Conservation (phyloP, 2,888 invertebrate genomes). For the Scrobipalpa atriplicella region DNA sequence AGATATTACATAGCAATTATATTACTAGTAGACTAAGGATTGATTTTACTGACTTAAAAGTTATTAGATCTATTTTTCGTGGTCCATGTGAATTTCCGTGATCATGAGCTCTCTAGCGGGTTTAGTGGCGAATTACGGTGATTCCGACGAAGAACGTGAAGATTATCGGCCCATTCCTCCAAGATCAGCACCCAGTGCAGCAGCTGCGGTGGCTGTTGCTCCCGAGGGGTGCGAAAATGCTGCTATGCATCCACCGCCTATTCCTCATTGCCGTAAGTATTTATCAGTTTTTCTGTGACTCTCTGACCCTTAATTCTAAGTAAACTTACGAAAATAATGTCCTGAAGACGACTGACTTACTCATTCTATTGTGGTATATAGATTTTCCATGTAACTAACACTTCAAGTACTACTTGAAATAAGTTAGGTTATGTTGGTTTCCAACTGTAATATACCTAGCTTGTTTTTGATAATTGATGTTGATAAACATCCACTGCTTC, state of each 20-base stretch:
- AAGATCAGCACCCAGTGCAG: not conserved
- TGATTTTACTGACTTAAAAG: not conserved
- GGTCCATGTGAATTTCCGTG: not conserved
- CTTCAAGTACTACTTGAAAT: not conserved
- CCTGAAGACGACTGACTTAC: too few relatives aligned
- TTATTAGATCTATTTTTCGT: not conserved
- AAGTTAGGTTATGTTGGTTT: not conserved
- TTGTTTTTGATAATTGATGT: too few relatives aligned
- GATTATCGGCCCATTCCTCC: conserved; percentile 36
- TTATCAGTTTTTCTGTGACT: not conserved
- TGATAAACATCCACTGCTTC: too few relatives aligned
- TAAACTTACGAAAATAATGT: too few relatives aligned
- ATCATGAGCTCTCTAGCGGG: conserved; percentile 73
- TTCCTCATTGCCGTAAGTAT: conserved; percentile 72
- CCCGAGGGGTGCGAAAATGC: conserved; percentile 29
- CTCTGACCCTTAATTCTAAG: too few relatives aligned
- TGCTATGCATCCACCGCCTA: conserved; percentile 68
- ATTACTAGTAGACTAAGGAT: not conserved
- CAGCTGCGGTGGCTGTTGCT: not conserved
- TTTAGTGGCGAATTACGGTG: conserved; percentile 68
- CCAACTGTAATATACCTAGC: not conserved
- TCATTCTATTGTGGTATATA: not conserved
- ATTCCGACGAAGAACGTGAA: conserved; percentile 73
- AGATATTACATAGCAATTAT: not conserved
- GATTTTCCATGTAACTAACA: too few relatives aligned